Percentiles rank a stretch among this genome's conserved stretches.
phyloP scores from a whole-genome alignment of 2,888 invertebrate species.

The Automeris io region DNA sequence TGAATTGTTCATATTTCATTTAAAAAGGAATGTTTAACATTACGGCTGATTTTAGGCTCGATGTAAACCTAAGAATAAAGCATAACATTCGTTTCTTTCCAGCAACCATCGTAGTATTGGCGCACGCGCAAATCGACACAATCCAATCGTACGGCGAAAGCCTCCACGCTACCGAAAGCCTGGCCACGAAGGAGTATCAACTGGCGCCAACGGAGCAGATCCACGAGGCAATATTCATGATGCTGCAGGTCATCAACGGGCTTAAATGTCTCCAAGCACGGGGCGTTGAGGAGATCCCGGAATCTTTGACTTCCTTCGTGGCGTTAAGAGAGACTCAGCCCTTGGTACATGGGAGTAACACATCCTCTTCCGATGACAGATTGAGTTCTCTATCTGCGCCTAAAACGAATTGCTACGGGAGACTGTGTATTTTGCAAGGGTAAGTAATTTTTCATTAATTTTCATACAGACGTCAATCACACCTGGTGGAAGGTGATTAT shows the following conservation, averaged over 20 bases:
- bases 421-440: slow-evolving; percentile 87
- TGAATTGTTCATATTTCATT: too few relatives aligned
- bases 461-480: background rate
- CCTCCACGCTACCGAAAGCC: slow-evolving; percentile 74
- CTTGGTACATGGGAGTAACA: slow-evolving; percentile 36
- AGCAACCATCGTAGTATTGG: slow-evolving; percentile 87
- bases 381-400: slow-evolving; percentile 65
- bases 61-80: too few relatives aligned
- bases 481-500: too few relatives aligned
- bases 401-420: slow-evolving; percentile 73
- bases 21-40: too few relatives aligned
- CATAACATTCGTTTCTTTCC: slow-evolving; percentile 29
- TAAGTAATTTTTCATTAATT: slow-evolving; percentile 42
- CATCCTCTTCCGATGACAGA: slow-evolving; percentile 55
- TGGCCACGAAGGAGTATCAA: slow-evolving; percentile 57
- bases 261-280: slow-evolving; percentile 89
- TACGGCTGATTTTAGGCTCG: too few relatives aligned
- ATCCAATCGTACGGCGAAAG: slow-evolving; percentile 82
- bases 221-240: slow-evolving; percentile 85
- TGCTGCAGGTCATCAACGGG: slow-evolving; percentile 88
- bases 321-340: slow-evolving; percentile 78
- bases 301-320: slow-evolving; percentile 83
- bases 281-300: slow-evolving; percentile 87
- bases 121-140: slow-evolving; percentile 85
- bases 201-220: slow-evolving; percentile 67